phyloP scores from a whole-genome alignment of 2,113 vertebrate species.

The Pluvialis apricaria region DNA sequence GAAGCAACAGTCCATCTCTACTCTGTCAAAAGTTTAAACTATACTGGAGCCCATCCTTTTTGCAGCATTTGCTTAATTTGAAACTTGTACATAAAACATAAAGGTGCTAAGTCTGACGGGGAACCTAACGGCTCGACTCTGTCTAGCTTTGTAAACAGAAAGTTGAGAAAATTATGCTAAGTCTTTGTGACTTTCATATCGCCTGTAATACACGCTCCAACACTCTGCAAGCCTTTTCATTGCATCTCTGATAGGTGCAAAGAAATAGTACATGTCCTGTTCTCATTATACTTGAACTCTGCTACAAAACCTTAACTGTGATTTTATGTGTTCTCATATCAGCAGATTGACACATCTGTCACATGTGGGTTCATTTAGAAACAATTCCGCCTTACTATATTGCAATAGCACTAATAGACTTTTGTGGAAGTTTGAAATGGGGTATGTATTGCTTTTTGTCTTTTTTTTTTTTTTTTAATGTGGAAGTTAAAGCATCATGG shows the following conservation, averaged over 20 bases:
- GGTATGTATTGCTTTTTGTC: neutral
- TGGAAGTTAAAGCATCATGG: neutral
- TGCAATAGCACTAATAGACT: neutral
- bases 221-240: neutral
- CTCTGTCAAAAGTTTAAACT: neutral
- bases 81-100: neutral
- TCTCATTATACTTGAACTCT: neutral
- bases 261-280: neutral
- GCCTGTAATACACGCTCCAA: neutral
- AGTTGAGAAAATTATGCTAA: neutral
- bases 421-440: neutral
- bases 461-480: neutral
- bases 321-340: neutral
- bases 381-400: neutral
- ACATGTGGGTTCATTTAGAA: neutral
- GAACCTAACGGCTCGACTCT: neutral
- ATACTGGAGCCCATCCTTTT: neutral
- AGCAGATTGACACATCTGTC: neutral
- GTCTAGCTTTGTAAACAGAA: neutral
- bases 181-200: neutral
- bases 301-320: neutral
- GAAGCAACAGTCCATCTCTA: neutral
- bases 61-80: neutral
- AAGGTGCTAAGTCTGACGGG: neutral
- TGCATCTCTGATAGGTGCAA: neutral